phyloP scores from a whole-genome alignment of 2,113 vertebrate species.

The Castor canadensis region DNA sequence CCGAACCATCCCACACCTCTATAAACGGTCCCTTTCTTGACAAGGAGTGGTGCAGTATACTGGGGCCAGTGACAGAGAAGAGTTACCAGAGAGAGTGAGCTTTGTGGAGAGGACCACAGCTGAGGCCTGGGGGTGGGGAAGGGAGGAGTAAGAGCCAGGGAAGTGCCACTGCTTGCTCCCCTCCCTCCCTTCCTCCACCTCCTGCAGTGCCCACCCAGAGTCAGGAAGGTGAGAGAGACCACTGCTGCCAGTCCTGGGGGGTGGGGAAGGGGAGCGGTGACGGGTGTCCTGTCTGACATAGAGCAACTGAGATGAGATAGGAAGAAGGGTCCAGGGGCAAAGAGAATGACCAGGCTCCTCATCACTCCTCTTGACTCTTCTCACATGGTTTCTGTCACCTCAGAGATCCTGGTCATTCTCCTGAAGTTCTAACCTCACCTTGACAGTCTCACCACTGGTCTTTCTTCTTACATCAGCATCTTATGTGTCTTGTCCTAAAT shows the following conservation, averaged over 20 bases:
- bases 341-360: too few relatives aligned
- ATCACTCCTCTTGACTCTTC: too few relatives aligned
- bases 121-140: too few relatives aligned
- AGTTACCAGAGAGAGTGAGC: too few relatives aligned
- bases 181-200: not conserved
- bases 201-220: not conserved
- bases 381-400: not conserved
- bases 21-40: too few relatives aligned
- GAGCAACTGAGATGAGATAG: not conserved
- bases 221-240: not conserved
- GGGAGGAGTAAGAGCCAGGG: not conserved
- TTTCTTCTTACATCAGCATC: not conserved
- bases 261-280: too few relatives aligned
- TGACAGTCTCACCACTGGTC: not conserved
- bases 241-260: too few relatives aligned
- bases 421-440: not conserved
- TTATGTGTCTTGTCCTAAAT: not conserved
- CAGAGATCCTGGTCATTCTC: not conserved
- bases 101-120: too few relatives aligned
- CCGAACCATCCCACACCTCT: too few relatives aligned
- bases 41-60: too few relatives aligned
- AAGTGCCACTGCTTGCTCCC: not conserved
- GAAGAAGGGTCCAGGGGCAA: fast-evolving
- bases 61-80: too few relatives aligned
- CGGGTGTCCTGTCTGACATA: not conserved